Base-by-base conservation (phyloP, 2,113 vertebrate genomes). In the Oreochromis spilurus region DNA sequence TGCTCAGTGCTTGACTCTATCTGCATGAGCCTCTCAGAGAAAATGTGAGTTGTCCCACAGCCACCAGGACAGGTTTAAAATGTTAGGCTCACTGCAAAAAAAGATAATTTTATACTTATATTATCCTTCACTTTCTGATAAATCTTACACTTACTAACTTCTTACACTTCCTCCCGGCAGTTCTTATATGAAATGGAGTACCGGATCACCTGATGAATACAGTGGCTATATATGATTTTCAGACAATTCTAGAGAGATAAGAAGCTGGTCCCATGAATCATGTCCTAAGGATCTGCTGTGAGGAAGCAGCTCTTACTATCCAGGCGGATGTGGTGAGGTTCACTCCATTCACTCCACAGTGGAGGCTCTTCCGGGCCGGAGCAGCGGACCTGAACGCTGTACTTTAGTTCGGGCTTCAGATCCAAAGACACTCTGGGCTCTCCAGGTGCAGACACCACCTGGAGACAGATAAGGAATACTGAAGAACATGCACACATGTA, bases 321-420 rank as follows among this genome's bases (percentile, higher is more conserved):
- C 12, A 96, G 77, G 10, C 48, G 93, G 83, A 98, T 94, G 16
- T 93, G 81, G 31, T 95, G 89, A 0, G 96, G 93, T 0, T 85
- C 24, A 72, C 98, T 99, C 98, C 99, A 99, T 34, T 97, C 93
- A 50, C 98, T 99, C 99, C 98, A 99, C 90, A 96, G 17, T 0
- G 96, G 96, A 1, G 93, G 93, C 2, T 93, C 89, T 1, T 10
- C 85, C 3, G 24, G 83, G 6, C 89, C 87, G 83, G 91, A 96
- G 93, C 96, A 94, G 60, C 97, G 97, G 9, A 97, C 97, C 82
- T 97, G 97, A 85, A 97, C 81, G 1, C 82, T 92, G 86, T 95
- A 96, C 2, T 95, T 94, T 62, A 96, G 88, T 6, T 90, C 95
- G 17, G 97, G 93, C 17, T 95, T 94, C 17, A 96, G 83, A 4